Evolutionary conservation across 2,797 vertebrate species (phyloP).

Genomic region (Psittacula echo): DNA sequence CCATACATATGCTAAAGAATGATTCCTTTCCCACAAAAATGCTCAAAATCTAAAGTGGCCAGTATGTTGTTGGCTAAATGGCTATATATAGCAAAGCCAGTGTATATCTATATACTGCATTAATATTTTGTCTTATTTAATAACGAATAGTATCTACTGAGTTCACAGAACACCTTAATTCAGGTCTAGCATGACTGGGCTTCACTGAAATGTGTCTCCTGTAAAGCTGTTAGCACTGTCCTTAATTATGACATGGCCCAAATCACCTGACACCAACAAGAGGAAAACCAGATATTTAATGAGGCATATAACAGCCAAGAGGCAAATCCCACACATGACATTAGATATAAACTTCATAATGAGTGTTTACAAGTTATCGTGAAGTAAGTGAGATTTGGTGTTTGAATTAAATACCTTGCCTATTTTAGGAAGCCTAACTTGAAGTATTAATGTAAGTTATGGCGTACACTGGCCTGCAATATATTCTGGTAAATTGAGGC

Average conservation of each 20-base stretch:
- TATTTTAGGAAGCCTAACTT: not conserved
- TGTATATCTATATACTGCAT: not conserved
- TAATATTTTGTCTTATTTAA: not conserved
- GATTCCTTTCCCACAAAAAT: not conserved
- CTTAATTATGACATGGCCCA: not conserved
- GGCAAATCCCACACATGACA: not conserved
- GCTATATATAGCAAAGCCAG: not conserved
- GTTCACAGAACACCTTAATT: not conserved
- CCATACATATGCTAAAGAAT: not conserved
- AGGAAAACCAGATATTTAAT: not conserved
- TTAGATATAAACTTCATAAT: not conserved
- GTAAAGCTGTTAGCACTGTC: not conserved
- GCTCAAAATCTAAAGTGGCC: not conserved
- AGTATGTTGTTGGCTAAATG: not conserved
- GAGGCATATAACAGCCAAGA: not conserved
- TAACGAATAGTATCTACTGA: not conserved
- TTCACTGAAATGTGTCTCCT: not conserved
- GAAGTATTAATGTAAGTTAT: not conserved
- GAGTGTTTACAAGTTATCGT: not conserved
- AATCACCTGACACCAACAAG: not conserved
- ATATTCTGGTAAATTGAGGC: not conserved
- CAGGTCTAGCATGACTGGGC: not conserved
- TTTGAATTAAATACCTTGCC: slow-evolving; percentile 9
- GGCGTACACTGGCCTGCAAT: not conserved
- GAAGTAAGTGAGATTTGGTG: not conserved